Conservation (phyloP, 2,888 invertebrate species). For the Caenorhabditis japonica region DNA sequence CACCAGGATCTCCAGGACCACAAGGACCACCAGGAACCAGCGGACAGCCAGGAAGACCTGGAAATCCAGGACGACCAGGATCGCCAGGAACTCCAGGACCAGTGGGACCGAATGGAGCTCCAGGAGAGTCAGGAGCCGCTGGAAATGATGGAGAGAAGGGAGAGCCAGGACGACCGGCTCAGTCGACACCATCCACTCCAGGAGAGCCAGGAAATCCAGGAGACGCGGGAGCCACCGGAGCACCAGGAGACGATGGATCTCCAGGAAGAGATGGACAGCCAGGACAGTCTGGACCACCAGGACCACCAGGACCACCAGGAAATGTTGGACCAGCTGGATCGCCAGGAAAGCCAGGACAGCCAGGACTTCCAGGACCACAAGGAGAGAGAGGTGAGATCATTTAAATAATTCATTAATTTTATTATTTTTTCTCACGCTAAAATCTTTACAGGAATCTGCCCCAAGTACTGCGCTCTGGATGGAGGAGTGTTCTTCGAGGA, state of each 20-base stretch:
- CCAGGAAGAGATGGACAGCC: constrained; percentile 73
- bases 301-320: constrained; percentile 72
- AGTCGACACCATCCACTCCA: constrained; percentile 70
- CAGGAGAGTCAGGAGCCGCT: constrained; percentile 67
- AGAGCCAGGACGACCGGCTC: constrained; percentile 71
- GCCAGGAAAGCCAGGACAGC: constrained; percentile 60
- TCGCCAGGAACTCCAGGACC: constrained; percentile 67
- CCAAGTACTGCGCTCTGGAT: constrained; percentile 69
- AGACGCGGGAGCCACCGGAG: constrained; percentile 68
- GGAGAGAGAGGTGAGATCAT: constrained; percentile 61
- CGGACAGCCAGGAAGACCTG: constrained; percentile 70
- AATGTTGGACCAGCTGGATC: constrained; percentile 65
- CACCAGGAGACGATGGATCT: constrained; percentile 72
- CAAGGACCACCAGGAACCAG: constrained; percentile 69
- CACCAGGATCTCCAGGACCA: constrained; percentile 73
- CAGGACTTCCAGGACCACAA: constrained; percentile 71
- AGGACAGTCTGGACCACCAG: constrained; percentile 70
- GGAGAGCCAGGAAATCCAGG: constrained; percentile 75
- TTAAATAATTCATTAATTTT: too few species aligned
- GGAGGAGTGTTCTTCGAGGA: constrained; percentile 73
- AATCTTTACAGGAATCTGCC: constrained; percentile 65
- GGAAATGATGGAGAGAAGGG: constrained; percentile 71
- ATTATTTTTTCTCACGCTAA: neutral
- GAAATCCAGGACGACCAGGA: constrained; percentile 74
- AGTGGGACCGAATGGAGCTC: constrained; percentile 67